phyloP scores from a whole-genome alignment of 2,113 vertebrate species.

The Sylvia atricapilla region DNA sequence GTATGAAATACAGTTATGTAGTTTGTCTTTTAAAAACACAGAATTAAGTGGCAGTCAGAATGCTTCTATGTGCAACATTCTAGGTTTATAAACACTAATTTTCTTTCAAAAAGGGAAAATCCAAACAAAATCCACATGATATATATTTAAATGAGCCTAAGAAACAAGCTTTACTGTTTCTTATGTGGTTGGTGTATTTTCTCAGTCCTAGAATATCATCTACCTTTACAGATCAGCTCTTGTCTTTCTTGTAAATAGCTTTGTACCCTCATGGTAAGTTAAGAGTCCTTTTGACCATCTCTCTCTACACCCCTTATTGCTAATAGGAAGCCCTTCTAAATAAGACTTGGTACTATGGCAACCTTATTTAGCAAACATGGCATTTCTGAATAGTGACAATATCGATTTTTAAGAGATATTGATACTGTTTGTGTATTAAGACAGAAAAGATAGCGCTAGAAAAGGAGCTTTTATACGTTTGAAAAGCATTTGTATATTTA shows the following conservation, averaged over 20 bases:
- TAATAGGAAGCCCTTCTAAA: neutral
- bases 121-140: accelerated
- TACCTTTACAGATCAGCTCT: neutral
- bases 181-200: neutral
- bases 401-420: neutral
- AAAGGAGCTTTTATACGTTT: neutral
- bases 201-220: neutral
- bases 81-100: neutral
- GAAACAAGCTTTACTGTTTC: neutral
- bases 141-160: neutral
- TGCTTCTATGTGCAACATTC: neutral
- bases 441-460: neutral
- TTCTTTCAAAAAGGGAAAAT: neutral
- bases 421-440: neutral
- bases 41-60: neutral
- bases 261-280: neutral
- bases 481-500: neutral
- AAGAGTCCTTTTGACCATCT: neutral
- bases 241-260: neutral
- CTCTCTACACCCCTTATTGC: neutral
- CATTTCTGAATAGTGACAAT: neutral
- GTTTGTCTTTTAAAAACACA: neutral
- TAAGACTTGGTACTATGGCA: neutral
- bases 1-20: neutral
- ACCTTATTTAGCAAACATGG: neutral